Evolutionary conservation across 2,113 vertebrate genomes (phyloP).

Genomic region (Actinemys pallida): DNA sequence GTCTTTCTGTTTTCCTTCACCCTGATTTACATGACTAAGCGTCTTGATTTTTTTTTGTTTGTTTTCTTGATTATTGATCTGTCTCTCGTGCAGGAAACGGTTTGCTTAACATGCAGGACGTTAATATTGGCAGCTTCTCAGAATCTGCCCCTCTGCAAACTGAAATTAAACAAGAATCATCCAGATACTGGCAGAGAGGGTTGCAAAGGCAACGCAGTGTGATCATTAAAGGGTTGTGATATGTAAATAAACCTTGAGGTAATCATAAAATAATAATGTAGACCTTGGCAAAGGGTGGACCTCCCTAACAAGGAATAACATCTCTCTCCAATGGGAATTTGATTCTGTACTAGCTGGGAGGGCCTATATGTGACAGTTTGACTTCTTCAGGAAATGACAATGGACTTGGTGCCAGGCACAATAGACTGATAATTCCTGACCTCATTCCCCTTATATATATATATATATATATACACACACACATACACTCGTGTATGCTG

Average conservation of each 20-base stretch:
- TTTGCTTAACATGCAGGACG: constrained; percentile 68
- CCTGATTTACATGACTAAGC: constrained; percentile 82
- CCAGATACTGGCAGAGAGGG: neutral
- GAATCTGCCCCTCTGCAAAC: neutral
- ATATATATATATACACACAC: too few species aligned
- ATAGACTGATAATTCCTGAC: too few species aligned
- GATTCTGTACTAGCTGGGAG: constrained; percentile 7
- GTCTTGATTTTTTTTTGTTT: constrained; percentile 73
- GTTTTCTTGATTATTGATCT: constrained; percentile 76
- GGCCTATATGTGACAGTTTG: neutral
- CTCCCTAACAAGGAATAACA: neutral
- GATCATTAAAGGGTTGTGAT: neutral
- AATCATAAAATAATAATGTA: neutral
- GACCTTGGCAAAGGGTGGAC: constrained; percentile 9
- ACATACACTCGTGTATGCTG: fast-evolving
- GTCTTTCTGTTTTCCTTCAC: constrained; percentile 58
- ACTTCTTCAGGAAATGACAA: constrained; percentile 1
- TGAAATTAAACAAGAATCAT: constrained; percentile 25
- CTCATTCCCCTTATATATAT: too few species aligned
- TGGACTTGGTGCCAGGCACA: neutral
- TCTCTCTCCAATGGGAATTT: constrained; percentile 26
- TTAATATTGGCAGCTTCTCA: constrained; percentile 62
- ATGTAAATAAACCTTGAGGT: constrained; percentile 27
- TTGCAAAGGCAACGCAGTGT: neutral
- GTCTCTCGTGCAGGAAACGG: constrained; percentile 77